Evolutionary conservation across 2,113 vertebrate genomes (phyloP).

Genomic region (Nothobranchius furzeri): DNA sequence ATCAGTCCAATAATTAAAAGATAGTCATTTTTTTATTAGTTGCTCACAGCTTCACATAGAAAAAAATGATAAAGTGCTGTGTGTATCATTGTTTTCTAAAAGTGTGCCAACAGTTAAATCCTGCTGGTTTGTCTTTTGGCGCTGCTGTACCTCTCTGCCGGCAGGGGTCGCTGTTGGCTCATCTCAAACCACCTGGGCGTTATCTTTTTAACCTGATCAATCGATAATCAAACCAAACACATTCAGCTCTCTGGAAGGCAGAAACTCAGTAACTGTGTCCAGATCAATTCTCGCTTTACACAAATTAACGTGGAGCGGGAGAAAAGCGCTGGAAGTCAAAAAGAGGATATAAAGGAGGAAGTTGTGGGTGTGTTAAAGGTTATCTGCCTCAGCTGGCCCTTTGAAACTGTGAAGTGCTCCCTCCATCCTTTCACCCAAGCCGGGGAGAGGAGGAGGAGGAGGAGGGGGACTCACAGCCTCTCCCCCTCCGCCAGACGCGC

Average conservation of each 20-base stretch:
- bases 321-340: background rate
- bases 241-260: background rate
- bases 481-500: constrained; percentile 42
- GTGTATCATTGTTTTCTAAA: too few relatives aligned
- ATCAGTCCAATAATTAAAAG: too few relatives aligned
- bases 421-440: constrained; percentile 32
- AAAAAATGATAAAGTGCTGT: too few relatives aligned
- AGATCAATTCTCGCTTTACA: background rate
- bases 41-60: too few relatives aligned
- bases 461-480: constrained; percentile 8
- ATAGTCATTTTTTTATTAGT: too few relatives aligned
- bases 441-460: background rate
- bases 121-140: background rate
- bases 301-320: background rate
- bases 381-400: constrained; percentile 63
- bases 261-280: background rate
- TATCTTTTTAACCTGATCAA: constrained; percentile 51
- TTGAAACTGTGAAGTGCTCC: constrained; percentile 33
- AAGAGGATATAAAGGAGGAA: constrained; percentile 31
- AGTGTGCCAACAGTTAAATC: too few relatives aligned
- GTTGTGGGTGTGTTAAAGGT: constrained; percentile 61
- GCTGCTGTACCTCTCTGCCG: background rate
- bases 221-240: constrained; percentile 38
- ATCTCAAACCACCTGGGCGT: constrained; percentile 55
- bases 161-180: constrained; percentile 61